Evolutionary conservation across 2,888 invertebrate species (phyloP).

Genomic region (Maniola hyperantus): DNA sequence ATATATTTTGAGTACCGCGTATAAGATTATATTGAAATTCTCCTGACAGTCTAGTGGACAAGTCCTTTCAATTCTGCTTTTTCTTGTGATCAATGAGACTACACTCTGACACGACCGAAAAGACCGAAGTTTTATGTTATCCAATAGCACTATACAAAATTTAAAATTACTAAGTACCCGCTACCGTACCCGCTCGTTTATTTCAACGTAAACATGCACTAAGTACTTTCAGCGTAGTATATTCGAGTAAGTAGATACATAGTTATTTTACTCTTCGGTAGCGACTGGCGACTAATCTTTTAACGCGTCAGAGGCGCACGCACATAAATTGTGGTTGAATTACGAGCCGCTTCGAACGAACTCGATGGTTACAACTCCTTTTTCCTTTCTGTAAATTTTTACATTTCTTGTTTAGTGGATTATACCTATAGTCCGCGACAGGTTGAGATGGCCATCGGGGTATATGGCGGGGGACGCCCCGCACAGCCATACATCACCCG

Average conservation of each 20-base stretch:
- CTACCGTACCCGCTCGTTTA: background rate
- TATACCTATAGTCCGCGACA: no score
- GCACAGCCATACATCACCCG: no score
- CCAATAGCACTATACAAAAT: background rate
- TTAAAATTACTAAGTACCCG: background rate
- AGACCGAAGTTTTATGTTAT: no score
- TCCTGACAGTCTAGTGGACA: no score
- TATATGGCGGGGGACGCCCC: no score
- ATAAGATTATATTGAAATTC: no score
- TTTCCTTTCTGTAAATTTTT: slow-evolving; percentile 62
- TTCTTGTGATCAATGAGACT: no score
- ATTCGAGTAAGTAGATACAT: background rate
- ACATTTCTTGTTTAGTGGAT: slow-evolving; percentile 47
- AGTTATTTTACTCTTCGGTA: slow-evolving; percentile 44
- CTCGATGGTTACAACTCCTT: slow-evolving; percentile 56
- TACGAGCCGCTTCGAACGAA: slow-evolving; percentile 64
- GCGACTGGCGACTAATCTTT: slow-evolving; percentile 75
- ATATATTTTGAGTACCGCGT: no score
- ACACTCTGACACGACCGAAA: no score
- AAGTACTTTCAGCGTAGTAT: slow-evolving; percentile 24
- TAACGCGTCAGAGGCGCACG: slow-evolving; percentile 76
- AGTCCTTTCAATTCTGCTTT: no score
- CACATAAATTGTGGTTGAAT: slow-evolving; percentile 76
- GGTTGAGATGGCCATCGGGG: no score
- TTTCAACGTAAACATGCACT: background rate